phyloP scores from a whole-genome alignment of 2,113 vertebrate species.

The Xiphophorus maculatus region DNA sequence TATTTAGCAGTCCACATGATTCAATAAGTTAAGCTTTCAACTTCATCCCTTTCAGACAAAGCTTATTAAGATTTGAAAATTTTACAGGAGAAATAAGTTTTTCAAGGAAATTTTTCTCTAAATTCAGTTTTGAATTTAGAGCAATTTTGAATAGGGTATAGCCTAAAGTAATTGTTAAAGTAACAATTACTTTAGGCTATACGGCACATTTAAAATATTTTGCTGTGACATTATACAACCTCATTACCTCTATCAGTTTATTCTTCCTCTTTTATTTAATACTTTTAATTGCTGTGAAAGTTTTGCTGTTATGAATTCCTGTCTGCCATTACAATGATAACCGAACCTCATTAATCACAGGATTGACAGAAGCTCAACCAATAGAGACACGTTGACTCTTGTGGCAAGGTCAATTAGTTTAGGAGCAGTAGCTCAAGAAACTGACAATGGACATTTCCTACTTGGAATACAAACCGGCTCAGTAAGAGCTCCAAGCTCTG shows the following conservation, averaged over 20 bases:
- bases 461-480: background rate
- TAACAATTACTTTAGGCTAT: no score
- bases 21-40: no score
- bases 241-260: background rate
- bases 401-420: background rate
- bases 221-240: conserved; percentile 1
- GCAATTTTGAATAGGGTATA: no score
- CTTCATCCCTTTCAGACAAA: no score
- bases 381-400: background rate
- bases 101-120: no score
- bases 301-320: background rate
- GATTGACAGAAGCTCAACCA: conserved; percentile 21
- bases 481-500: background rate
- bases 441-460: background rate
- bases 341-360: conserved; percentile 21
- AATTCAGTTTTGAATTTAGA: no score
- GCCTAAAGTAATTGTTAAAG: no score
- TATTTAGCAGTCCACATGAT: no score
- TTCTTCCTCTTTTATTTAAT: no score
- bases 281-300: background rate
- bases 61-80: no score
- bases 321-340: conserved; percentile 1
- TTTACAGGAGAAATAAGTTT: no score
- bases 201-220: no score
- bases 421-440: background rate